A percentile compares a stretch with the other conserved stretches of the same genome.
Conservation (phyloP, 2,888 invertebrate genomes). For the Apeira syringaria region DNA sequence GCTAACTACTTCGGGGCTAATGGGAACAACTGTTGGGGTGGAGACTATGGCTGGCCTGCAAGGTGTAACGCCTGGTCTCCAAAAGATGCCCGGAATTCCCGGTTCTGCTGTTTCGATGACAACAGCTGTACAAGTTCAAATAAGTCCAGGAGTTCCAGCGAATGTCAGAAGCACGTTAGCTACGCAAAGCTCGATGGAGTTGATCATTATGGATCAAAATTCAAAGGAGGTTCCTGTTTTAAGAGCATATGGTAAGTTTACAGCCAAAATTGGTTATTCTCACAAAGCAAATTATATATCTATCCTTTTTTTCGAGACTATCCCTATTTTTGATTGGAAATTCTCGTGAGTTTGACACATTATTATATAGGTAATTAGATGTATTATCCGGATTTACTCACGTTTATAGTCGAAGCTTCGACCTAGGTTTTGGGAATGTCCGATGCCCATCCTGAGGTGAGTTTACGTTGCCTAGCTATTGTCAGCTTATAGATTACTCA, state of each 20-base stretch:
- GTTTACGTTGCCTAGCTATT: too few species aligned
- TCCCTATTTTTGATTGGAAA: too few species aligned
- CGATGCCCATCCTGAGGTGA: too few species aligned
- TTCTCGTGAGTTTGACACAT: too few species aligned
- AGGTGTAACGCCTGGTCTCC: slow-evolving; percentile 1
- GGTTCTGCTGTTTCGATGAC: background rate
- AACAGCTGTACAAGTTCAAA: background rate
- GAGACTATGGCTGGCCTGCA: background rate
- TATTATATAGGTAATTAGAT: too few species aligned
- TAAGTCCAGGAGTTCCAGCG: slow-evolving; percentile 1
- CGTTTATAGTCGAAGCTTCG: too few species aligned
- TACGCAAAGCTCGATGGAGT: slow-evolving; percentile 25
- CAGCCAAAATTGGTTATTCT: too few species aligned
- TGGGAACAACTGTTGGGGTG: slow-evolving; percentile 1
- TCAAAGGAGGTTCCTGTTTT: slow-evolving; percentile 18
- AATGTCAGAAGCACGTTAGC: slow-evolving; percentile 5
- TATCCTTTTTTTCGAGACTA: too few species aligned
- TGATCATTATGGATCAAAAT: slow-evolving; percentile 26
- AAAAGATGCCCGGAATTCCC: slow-evolving; percentile 6
- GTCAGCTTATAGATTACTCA: too few species aligned
- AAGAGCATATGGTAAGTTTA: slow-evolving; percentile 20
- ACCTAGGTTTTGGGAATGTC: too few species aligned
- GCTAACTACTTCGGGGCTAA: background rate
- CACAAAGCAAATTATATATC: too few species aligned
- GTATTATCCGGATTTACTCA: too few species aligned